phyloP scores from a whole-genome alignment of 2,797 vertebrate species.

The Onychomys torridus region DNA sequence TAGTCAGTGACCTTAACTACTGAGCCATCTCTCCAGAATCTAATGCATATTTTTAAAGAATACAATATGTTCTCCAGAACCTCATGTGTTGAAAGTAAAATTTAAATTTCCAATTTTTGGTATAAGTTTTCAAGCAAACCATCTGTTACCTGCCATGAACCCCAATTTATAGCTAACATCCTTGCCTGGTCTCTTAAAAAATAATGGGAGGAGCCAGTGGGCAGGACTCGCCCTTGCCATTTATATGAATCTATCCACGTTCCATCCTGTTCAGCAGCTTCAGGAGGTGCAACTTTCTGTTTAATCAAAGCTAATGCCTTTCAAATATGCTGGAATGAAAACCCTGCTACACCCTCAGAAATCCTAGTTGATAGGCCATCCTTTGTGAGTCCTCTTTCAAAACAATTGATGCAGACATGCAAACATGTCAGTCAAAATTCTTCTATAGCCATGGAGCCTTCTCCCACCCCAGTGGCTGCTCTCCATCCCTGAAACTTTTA shows the following conservation, averaged over 20 bases:
- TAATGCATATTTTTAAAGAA: background rate
- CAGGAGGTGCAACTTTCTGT: background rate
- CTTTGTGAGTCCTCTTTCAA: background rate
- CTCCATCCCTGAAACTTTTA: background rate
- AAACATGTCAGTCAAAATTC: background rate
- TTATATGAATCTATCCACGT: background rate
- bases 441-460: constrained; percentile 16
- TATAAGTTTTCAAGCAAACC: constrained; percentile 8
- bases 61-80: background rate
- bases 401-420: background rate
- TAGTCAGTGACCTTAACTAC: background rate
- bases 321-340: background rate
- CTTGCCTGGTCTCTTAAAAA: background rate
- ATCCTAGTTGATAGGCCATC: background rate
- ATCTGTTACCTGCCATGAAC: background rate
- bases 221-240: background rate
- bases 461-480: background rate
- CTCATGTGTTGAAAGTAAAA: background rate
- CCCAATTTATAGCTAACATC: background rate
- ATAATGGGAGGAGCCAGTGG: background rate
- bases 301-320: background rate
- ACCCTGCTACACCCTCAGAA: background rate
- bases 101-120: constrained; percentile 10
- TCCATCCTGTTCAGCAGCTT: background rate
- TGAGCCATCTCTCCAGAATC: background rate